phyloP scores from a whole-genome alignment of 1,140 invertebrate genomes.

The Pseudomyrmex sp. region DNA sequence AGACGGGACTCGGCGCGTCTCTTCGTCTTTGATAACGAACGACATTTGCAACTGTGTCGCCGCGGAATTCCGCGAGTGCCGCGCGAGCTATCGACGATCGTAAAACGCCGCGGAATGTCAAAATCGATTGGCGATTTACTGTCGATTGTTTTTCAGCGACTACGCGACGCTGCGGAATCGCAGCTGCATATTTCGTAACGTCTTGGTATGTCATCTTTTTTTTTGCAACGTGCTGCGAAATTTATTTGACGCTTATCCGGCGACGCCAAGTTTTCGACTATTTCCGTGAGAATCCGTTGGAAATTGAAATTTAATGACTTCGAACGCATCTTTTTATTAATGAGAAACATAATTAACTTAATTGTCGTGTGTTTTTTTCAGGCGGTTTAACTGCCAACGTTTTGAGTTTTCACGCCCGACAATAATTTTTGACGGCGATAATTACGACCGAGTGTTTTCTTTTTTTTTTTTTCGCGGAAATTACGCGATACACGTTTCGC shows the following conservation, averaged over 20 bases:
- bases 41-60: slow-evolving; percentile 42
- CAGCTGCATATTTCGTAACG: not conserved
- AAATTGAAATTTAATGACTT: no score
- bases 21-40: slow-evolving; percentile 7
- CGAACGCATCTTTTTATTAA: no score
- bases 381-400: no score
- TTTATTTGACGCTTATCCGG: slow-evolving; percentile 21
- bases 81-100: slow-evolving; percentile 41
- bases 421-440: not conserved
- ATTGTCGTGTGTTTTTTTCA: not conserved
- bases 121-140: slow-evolving; percentile 37
- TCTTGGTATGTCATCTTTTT: slow-evolving; percentile 8
- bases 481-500: not conserved
- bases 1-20: not conserved
- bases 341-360: no score
- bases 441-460: not conserved
- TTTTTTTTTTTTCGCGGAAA: not conserved
- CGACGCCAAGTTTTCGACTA: slow-evolving; percentile 11
- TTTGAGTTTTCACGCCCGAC: not conserved
- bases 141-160: slow-evolving; percentile 16
- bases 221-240: slow-evolving; percentile 11
- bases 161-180: not conserved
- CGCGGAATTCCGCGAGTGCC: slow-evolving; percentile 17
- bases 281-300: no score
- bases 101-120: slow-evolving; percentile 43